Evolutionary conservation across 2,888 invertebrate species (phyloP).

Genomic region (Lottia gigantea): DNA sequence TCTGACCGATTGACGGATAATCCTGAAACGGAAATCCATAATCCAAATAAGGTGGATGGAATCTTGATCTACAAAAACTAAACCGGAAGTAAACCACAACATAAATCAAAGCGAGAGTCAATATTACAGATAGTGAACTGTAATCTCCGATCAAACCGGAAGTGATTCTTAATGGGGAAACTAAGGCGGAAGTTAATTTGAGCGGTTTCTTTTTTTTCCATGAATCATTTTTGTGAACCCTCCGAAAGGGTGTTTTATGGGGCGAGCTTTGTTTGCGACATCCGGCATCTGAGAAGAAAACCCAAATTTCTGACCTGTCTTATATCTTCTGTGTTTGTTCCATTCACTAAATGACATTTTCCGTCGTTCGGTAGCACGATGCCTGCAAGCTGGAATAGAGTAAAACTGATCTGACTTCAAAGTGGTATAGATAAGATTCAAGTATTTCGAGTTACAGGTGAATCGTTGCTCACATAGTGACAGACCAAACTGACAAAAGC

Average conservation of each 20-base stretch:
- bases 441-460: too few relatives aligned
- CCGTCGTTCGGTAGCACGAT: conserved; percentile 62
- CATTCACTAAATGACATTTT: conserved; percentile 51
- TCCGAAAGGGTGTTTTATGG: too few relatives aligned
- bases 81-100: not conserved
- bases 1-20: conserved; percentile 95
- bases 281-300: too few relatives aligned
- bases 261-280: too few relatives aligned
- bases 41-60: conserved; percentile 5
- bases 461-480: too few relatives aligned
- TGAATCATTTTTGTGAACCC: too few relatives aligned
- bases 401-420: too few relatives aligned
- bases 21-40: conserved; percentile 71
- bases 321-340: conserved; percentile 43
- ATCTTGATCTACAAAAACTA: not conserved
- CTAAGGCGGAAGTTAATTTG: too few relatives aligned
- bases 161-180: not conserved
- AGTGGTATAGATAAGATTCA: too few relatives aligned
- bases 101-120: not conserved
- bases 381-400: conserved; percentile 55
- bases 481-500: not conserved
- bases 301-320: conserved; percentile 39
- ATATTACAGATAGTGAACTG: not conserved
- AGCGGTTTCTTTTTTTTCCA: too few relatives aligned
- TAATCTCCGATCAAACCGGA: not conserved